Conservation (phyloP, 1,140 invertebrate species). For the Drosophila pseudoobscura region DNA sequence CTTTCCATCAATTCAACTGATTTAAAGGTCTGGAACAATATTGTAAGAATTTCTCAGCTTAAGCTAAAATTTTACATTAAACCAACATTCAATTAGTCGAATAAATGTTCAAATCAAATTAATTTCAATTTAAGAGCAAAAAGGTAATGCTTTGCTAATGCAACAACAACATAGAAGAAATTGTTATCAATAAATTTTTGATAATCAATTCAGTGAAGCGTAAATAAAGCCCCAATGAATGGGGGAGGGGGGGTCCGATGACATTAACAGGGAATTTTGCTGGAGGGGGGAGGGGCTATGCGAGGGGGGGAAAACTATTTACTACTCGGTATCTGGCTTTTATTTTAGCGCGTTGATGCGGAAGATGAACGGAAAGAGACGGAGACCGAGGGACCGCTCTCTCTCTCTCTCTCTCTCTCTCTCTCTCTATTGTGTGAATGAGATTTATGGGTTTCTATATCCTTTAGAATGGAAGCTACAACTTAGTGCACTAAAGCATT, state of each 20-base stretch:
- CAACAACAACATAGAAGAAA: constrained; percentile 29
- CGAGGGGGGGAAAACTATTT: neutral
- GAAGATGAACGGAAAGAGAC: constrained; percentile 34
- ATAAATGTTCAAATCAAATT: constrained; percentile 8
- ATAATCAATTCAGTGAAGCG: constrained; percentile 70
- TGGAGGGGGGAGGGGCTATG: constrained; percentile 1
- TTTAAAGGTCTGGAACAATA: constrained; percentile 20
- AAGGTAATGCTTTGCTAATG: constrained; percentile 24
- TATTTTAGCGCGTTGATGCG: constrained; percentile 58
- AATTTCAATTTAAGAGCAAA: constrained; percentile 11
- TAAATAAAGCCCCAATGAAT: constrained; percentile 42
- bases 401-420: too few relatives aligned
- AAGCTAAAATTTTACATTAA: neutral
- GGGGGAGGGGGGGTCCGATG: neutral
- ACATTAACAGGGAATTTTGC: neutral
- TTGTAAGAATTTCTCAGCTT: too few relatives aligned
- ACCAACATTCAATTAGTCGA: neutral
- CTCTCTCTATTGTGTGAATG: too few relatives aligned
- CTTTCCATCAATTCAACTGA: constrained; percentile 24
- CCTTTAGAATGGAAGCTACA: too few relatives aligned
- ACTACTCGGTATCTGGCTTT: constrained; percentile 26
- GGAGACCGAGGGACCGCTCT: too few relatives aligned
- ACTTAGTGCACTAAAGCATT: too few relatives aligned
- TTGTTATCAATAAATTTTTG: constrained; percentile 62
- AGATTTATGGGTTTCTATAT: too few relatives aligned